Conservation (phyloP, 2,113 vertebrate genomes). For the Grallaria varia region DNA sequence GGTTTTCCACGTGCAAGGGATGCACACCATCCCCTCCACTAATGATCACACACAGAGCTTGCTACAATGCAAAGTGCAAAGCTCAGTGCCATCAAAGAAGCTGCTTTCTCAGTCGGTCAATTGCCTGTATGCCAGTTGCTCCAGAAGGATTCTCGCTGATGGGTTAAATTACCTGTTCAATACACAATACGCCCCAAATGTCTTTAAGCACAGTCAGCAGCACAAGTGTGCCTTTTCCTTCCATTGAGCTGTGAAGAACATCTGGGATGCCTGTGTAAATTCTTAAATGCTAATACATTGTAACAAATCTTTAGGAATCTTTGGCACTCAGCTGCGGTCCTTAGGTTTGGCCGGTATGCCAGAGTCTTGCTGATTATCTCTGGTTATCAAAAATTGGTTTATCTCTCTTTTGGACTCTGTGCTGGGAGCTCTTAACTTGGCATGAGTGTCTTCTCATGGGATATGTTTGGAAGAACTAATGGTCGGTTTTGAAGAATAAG, state of each 20-base stretch:
- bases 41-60: neutral
- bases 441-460: neutral
- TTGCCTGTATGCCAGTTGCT: neutral
- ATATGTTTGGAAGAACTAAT: neutral
- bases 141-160: neutral
- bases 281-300: neutral
- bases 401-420: neutral
- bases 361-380: neutral
- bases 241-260: neutral
- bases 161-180: neutral
- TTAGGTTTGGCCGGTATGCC: neutral
- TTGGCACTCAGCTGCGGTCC: neutral
- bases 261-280: neutral
- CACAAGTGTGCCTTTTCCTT: accelerated
- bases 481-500: neutral
- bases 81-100: neutral
- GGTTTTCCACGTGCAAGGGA: neutral
- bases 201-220: neutral
- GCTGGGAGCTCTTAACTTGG: neutral
- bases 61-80: neutral
- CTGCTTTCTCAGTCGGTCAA: neutral
- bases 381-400: neutral
- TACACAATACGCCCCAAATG: neutral
- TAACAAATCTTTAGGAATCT: neutral
- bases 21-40: neutral